A percentile compares a stretch with the other conserved stretches of the same genome.
phyloP scores from a whole-genome alignment of 2,113 vertebrate genomes.

The Callipepla squamata region DNA sequence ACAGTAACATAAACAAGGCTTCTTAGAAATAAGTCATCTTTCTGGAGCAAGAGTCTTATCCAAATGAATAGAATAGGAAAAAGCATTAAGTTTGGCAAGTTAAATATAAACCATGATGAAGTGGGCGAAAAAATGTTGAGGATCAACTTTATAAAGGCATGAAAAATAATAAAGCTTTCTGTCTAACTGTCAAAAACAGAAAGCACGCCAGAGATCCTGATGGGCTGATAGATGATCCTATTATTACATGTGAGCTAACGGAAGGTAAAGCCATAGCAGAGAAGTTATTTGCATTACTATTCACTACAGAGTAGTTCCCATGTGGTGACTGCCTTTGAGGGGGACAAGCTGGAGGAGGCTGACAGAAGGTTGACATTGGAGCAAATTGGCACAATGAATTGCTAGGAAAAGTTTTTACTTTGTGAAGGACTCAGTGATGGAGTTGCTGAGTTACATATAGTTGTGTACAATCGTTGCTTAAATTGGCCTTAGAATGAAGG shows the following conservation, averaged over 20 bases:
- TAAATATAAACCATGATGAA: constrained; percentile 48
- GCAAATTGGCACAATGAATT: neutral
- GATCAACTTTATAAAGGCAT: constrained; percentile 16
- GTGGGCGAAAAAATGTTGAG: constrained; percentile 37
- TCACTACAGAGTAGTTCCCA: constrained; percentile 26
- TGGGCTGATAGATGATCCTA: neutral
- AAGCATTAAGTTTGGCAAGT: constrained; percentile 47
- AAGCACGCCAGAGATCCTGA: neutral
- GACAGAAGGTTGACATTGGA: constrained; percentile 28
- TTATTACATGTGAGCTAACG: neutral
- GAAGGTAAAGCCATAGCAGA: neutral
- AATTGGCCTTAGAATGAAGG: constrained; percentile 28
- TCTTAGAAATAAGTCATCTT: constrained; percentile 45
- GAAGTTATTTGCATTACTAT: constrained; percentile 55
- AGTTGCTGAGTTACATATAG: neutral
- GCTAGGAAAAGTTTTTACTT: constrained; percentile 38
- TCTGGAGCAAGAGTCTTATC: constrained; percentile 29
- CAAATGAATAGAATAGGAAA: constrained; percentile 35
- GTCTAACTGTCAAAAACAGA: constrained; percentile 41
- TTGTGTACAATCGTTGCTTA: constrained; percentile 18
- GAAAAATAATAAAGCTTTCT: constrained; percentile 12
- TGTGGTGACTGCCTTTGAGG: neutral
- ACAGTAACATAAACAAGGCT: constrained; percentile 44
- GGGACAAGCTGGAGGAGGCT: constrained; percentile 8
- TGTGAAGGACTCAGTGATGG: neutral